phyloP scores from a whole-genome alignment of 2,888 invertebrate genomes.

The Phyto melanocephala region DNA sequence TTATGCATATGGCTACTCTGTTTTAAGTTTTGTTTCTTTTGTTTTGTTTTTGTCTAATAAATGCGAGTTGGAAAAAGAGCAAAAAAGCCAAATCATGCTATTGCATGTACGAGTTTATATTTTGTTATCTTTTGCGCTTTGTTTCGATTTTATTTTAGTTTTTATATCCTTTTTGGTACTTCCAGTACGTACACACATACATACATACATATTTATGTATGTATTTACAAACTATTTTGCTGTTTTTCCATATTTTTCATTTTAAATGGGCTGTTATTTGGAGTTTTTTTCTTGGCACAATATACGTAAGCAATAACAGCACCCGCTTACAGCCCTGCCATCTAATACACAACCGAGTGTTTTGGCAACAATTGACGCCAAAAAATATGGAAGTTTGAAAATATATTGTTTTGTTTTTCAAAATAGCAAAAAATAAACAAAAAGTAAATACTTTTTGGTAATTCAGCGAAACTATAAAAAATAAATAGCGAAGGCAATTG shows the following conservation, averaged over 20 bases:
- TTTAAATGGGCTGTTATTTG: conserved; percentile 53
- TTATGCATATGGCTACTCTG: conserved; percentile 33
- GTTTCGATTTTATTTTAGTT: conserved; percentile 50
- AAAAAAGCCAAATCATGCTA: conserved; percentile 43
- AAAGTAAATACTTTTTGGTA: conserved; percentile 29
- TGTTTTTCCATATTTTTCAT: conserved; percentile 39
- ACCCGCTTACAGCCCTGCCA: conserved; percentile 20
- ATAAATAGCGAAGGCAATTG: not conserved
- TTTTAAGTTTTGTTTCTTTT: not conserved
- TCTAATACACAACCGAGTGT: not conserved
- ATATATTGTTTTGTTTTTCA: conserved; percentile 42
- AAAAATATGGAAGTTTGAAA: conserved; percentile 13
- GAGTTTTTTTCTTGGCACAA: conserved; percentile 34
- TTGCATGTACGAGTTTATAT: conserved; percentile 40
- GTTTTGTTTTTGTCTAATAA: not conserved
- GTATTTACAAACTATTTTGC: conserved; percentile 35
- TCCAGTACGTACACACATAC: too few relatives aligned
- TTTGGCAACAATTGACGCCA: conserved; percentile 58
- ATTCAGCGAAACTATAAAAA: conserved; percentile 35
- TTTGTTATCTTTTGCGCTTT: conserved; percentile 59
- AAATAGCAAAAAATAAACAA: not conserved
- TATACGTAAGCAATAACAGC: not conserved
- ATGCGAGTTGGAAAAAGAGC: not conserved
- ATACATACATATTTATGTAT: too few relatives aligned
- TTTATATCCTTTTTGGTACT: too few relatives aligned